Evolutionary conservation across 1,140 invertebrate genomes (phyloP).

Genomic region (Plectus sambesii): DNA sequence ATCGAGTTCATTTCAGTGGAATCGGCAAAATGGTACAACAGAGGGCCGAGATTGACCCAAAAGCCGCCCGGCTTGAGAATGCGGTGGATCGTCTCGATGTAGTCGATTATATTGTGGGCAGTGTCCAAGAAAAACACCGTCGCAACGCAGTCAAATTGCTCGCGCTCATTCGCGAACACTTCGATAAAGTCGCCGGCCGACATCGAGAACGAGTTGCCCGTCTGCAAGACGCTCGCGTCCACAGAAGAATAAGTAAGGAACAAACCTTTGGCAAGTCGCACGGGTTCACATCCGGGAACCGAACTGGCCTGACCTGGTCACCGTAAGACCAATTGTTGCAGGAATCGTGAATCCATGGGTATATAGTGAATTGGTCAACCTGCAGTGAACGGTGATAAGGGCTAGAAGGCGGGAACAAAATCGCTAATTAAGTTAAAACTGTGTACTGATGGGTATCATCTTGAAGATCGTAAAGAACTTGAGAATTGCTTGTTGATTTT

Average conservation of each 20-base stretch:
- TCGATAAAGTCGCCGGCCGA: constrained; percentile 84
- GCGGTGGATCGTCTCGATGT: constrained; percentile 81
- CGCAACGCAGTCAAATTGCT: constrained; percentile 78
- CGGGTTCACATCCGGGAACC: constrained; percentile 82
- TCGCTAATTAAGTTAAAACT: background rate
- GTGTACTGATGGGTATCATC: no score
- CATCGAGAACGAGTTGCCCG: constrained; percentile 73
- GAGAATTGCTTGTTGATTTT: no score
- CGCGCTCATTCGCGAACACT: constrained; percentile 51
- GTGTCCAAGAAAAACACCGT: constrained; percentile 98
- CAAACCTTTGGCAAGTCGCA: background rate
- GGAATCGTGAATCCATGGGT: constrained; percentile 86
- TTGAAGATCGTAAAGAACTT: no score
- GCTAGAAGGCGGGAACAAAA: background rate
- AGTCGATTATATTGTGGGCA: constrained; percentile 83
- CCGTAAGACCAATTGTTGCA: constrained; percentile 70
- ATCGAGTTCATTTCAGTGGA: constrained; percentile 75
- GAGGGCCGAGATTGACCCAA: constrained; percentile 60
- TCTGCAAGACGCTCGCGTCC: constrained; percentile 50
- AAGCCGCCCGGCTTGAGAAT: constrained; percentile 68
- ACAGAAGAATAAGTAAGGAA: constrained; percentile 13
- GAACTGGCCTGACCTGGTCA: constrained; percentile 65
- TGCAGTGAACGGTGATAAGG: constrained; percentile 52
- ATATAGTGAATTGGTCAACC: constrained; percentile 57
- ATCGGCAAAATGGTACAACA: constrained; percentile 88